phyloP scores from a whole-genome alignment of 2,888 invertebrate species.

The Craniophora ligustri region DNA sequence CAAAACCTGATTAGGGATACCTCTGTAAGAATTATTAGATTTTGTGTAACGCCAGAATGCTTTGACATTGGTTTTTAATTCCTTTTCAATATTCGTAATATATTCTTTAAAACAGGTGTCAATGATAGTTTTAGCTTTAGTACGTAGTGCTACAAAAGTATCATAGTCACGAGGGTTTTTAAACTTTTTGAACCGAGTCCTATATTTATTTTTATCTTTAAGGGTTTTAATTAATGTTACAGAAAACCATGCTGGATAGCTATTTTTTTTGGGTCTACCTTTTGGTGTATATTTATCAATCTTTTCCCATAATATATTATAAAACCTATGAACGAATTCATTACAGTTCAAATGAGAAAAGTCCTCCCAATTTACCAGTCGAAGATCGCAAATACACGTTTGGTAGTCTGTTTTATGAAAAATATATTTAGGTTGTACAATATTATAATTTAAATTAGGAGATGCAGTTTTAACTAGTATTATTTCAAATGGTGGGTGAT shows the following conservation, averaged over 20 bases:
- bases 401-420: constrained; percentile 3
- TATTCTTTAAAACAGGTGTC: constrained; percentile 1
- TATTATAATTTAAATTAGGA: constrained; percentile 5
- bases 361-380: background rate
- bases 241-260: constrained; percentile 6
- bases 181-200: constrained; percentile 3
- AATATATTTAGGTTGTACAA: background rate
- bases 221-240: constrained; percentile 4
- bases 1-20: background rate
- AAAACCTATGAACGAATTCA: constrained; percentile 2
- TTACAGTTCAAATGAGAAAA: background rate
- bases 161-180: constrained; percentile 14
- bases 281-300: constrained; percentile 17
- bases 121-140: background rate
- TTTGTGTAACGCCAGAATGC: constrained; percentile 10
- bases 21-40: background rate
- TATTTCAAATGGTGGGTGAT: constrained; percentile 1
- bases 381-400: background rate
- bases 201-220: constrained; percentile 10
- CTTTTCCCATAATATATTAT: constrained; percentile 5
- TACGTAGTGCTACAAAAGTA: background rate
- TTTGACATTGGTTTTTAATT: constrained; percentile 2
- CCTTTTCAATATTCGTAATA: constrained; percentile 1
- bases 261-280: background rate
- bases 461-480: background rate